Conservation (phyloP, 2,113 vertebrate species). For the Actinemys pallida region DNA sequence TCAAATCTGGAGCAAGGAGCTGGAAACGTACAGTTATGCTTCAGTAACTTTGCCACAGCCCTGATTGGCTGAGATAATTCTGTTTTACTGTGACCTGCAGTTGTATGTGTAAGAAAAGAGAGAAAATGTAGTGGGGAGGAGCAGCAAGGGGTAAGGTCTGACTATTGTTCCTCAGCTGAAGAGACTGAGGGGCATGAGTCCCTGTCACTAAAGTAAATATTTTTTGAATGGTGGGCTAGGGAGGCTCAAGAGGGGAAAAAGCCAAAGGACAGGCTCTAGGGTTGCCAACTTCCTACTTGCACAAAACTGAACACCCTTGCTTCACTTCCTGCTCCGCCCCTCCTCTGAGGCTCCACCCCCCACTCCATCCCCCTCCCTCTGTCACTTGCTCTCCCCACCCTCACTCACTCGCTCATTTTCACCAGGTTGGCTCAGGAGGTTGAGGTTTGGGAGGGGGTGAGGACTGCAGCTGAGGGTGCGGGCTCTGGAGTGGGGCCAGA, state of each 20-base stretch:
- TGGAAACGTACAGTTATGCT: not conserved
- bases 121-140: not conserved
- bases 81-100: not conserved
- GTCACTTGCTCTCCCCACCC: no score
- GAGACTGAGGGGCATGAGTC: not conserved
- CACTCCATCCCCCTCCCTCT: no score
- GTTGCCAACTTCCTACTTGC: no score
- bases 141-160: not conserved
- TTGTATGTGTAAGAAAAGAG: not conserved
- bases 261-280: not conserved
- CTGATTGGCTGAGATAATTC: not conserved
- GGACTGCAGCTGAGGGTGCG: no score
- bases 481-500: no score
- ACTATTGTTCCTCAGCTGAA: not conserved
- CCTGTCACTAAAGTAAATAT: not conserved
- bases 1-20: not conserved
- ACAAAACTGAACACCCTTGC: no score
- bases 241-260: not conserved
- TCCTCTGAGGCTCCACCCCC: no score
- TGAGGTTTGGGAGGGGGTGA: no score
- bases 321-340: no score
- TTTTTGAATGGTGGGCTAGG: not conserved
- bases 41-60: not conserved
- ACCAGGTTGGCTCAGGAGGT: no score
- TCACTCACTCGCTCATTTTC: no score